Base-by-base conservation (phyloP, 2,888 invertebrate species). In the Cecidostiba fungosa region DNA sequence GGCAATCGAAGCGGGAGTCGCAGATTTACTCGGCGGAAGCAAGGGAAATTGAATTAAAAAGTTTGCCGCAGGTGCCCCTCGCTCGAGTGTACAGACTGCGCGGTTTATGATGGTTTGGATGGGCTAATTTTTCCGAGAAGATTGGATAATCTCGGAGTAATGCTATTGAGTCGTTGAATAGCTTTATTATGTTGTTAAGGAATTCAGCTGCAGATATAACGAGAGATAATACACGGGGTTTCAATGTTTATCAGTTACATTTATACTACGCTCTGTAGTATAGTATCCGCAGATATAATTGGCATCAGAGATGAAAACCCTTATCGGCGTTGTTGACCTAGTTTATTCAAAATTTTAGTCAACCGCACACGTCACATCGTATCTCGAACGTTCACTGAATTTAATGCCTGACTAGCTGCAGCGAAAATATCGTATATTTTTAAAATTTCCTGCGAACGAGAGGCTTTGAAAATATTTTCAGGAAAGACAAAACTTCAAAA, bases 21-120 rank as follows among this genome's bases (percentile, higher is more conserved):
- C 50, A 32, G 79, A 79, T 79, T 79, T 69, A 79, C 79, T 79
- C 70, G 47, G 43, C 32, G 43, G 47, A 50, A 50, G 47, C 50
- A 12, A 43, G 73, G 69, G 72, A 62, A 81, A 81, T 81, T 81
- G 59, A 81, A 81, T 81, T 81, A 59, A 74, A 74, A 81, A 81
- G 62, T 81, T 81, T 81, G 14, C 19, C 47, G 5, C 66, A 47
- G 66, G 69, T 78, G 69, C 19, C 50, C 19, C 50, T 39, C 16
- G 16, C n/a, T 19, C 5, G 19, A 54, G 19, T 54, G 19, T 54
- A 54, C 23, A 59, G 54, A n/a, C n/a, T 66, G 14, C 23, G 47
- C 47, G 59, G n/a, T 43, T 43, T 47, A 39, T 19, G 12, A 47
- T 59, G 47, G 43, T 14, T 43, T 23, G 19, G 39, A 43, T 29